Evolutionary conservation across 2,113 vertebrate genomes (phyloP), one percentile per base, ranked within the genome.

Genomic region (Lepidothrix coronata): DNA sequence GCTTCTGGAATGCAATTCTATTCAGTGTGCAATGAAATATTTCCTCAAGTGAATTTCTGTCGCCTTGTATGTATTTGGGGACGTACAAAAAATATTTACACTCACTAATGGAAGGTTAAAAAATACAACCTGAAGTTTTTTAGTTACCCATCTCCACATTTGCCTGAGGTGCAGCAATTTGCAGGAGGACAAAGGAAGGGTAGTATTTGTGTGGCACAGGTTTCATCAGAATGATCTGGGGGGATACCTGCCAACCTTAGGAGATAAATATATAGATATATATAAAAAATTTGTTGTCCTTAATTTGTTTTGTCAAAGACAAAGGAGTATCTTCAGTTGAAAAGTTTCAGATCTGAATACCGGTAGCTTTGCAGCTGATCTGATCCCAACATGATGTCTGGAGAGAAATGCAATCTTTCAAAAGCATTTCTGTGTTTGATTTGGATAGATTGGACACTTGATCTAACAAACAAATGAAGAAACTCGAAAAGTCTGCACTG

Each of bases 281-380:
- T 57, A 5, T 41, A 44, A 44, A 7, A 52, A 23, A 75, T 68
- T 55, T 74, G 6, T 35, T 61, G 61, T 22, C 24, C 7, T 48
- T 66, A 14, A 39, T 24, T 72, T n/a, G 9, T 59, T 58, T 37
- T 59, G 13, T 54, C 27, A 30, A 59, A 88, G 27, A 20, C 5
- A n/a, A n/a, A 39, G 55, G 23, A 19, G 2, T 49, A 0, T 28
- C 17, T 46, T 77, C 21, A 57, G 2, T 1, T 61, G 57, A 15
- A n/a, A 35, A 78, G 13, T 28, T 78, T 78, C 37, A 35, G 21
- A 8, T 57, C 14, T 31, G 30, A 71, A 23, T 58, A 28, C 12
- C 6, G 46, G 8, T 39, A 78, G 30, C 41, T 62, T n/a, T 37
- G 51, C 22, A 31, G 24, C 41, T 58, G n/a, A 37, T 41, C 48